Conservation (phyloP, 2,113 vertebrate species). For the Albula glossodonta region DNA sequence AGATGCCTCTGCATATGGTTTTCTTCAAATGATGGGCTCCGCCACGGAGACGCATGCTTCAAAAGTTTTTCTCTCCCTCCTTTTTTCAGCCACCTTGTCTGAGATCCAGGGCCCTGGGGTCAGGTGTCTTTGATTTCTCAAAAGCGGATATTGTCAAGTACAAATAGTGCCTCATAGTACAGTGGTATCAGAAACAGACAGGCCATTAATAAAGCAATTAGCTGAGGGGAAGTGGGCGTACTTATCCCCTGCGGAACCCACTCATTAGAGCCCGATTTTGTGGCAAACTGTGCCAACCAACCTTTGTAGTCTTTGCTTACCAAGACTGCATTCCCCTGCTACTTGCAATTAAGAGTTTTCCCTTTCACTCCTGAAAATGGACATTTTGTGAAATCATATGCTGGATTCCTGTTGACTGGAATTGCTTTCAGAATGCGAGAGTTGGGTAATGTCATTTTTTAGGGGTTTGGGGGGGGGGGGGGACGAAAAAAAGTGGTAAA, state of each 20-base stretch:
- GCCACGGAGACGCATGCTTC: constrained; percentile 37
- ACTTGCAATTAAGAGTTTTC: constrained; percentile 42
- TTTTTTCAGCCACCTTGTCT: constrained; percentile 32
- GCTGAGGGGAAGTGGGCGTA: constrained; percentile 52
- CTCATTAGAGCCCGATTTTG: constrained; percentile 55
- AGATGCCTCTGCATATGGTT: constrained; percentile 74
- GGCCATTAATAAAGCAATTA: constrained; percentile 59
- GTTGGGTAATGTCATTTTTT: constrained; percentile 13
- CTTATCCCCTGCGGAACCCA: constrained; percentile 43
- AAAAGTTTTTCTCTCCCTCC: constrained; percentile 34
- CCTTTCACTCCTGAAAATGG: constrained; percentile 32
- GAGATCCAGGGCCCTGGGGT: constrained; percentile 41
- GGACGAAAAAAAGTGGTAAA: not conserved
- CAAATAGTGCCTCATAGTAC: constrained; percentile 37
- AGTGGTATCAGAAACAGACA: constrained; percentile 52
- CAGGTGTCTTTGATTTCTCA: constrained; percentile 49
- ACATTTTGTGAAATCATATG: constrained; percentile 35
- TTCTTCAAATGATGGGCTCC: constrained; percentile 57
- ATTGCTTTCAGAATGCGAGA: constrained; percentile 15
- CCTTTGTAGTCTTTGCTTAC: constrained; percentile 48
- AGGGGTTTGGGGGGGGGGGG: not conserved
- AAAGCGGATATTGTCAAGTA: constrained; percentile 39
- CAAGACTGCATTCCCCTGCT: constrained; percentile 36
- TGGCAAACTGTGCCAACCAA: constrained; percentile 51
- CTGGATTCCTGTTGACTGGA: constrained; percentile 34